Evolutionary conservation across 1,140 invertebrate genomes (phyloP).

Genomic region (Pseudomyrmex flavicornis): DNA sequence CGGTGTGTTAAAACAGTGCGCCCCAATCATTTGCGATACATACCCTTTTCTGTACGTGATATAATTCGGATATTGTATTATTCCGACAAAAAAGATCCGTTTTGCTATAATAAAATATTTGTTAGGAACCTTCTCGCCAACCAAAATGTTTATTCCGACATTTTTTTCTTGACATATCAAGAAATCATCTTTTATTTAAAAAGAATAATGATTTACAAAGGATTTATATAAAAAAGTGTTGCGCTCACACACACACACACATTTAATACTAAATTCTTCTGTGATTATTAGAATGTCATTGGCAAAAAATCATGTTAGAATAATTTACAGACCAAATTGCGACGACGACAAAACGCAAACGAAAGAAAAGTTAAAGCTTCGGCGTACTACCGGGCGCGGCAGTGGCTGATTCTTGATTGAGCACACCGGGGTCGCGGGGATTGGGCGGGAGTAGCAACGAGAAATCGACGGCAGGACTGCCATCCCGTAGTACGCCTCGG

Average conservation of each 20-base stretch:
- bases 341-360: slow-evolving; percentile 48
- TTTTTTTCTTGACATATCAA: no score
- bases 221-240: no score
- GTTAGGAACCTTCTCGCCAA: neutral
- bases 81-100: neutral
- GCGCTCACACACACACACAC: neutral
- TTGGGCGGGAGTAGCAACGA: slow-evolving; percentile 66
- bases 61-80: neutral
- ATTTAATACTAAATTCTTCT: neutral
- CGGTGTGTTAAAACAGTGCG: slow-evolving; percentile 6
- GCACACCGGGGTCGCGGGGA: slow-evolving; percentile 54
- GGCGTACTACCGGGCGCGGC: slow-evolving; percentile 58
- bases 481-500: slow-evolving; percentile 69
- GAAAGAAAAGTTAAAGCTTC: slow-evolving; percentile 56
- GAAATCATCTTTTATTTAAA: no score
- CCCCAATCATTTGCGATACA: neutral
- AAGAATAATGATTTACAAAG: no score
- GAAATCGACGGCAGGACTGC: slow-evolving; percentile 81
- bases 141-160: neutral
- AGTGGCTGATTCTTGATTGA: slow-evolving; percentile 78
- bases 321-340: slow-evolving; percentile 54
- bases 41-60: neutral
- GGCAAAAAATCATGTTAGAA: slow-evolving; percentile 47
- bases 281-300: neutral
- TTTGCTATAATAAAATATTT: neutral